Percentiles rank a stretch among this genome's conserved stretches.
These are phyloP conservation scores for Felis chaus DNA, from an alignment of 2,113 vertebrate genomes.

Conservation along the genomic window DNA sequence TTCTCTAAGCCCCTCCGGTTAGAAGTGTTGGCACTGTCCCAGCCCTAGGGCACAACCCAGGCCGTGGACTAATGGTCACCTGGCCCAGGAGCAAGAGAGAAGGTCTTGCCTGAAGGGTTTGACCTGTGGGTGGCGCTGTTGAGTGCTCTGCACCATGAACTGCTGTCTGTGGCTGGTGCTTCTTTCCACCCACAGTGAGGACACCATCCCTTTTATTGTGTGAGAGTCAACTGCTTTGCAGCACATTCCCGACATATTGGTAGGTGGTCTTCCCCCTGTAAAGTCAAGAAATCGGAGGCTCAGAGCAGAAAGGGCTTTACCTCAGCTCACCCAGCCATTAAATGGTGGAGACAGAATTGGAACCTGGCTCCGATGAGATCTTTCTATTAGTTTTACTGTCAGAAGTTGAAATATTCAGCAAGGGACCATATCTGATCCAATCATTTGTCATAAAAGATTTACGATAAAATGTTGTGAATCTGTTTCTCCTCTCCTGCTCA, in stretches of 20 bases:
- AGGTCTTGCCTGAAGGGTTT: background rate
- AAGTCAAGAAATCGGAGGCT: background rate
- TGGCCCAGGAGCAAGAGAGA: background rate
- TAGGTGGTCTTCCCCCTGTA: background rate
- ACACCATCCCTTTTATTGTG: accelerated
- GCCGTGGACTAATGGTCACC: background rate
- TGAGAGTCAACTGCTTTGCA: too few relatives aligned
- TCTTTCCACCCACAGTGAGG: background rate
- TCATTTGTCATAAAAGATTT: background rate
- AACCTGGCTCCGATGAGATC: background rate
- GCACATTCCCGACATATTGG: accelerated
- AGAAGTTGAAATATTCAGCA: background rate
- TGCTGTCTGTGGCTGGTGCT: background rate
- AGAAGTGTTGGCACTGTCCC: background rate
- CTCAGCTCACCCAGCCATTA: background rate
- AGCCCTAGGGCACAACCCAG: background rate
- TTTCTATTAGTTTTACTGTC: background rate
- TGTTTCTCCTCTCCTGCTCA: background rate
- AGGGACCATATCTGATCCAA: background rate
- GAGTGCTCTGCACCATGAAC: background rate
- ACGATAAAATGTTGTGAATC: background rate
- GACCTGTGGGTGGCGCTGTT: background rate
- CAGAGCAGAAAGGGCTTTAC: background rate
- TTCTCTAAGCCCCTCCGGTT: background rate
- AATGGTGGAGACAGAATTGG: background rate